A percentile compares a stretch with the other conserved stretches of the same genome.
These are phyloP conservation scores for Nymphalis io DNA, from an alignment of 1,140 invertebrate genomes.

Conservation along the genomic window DNA sequence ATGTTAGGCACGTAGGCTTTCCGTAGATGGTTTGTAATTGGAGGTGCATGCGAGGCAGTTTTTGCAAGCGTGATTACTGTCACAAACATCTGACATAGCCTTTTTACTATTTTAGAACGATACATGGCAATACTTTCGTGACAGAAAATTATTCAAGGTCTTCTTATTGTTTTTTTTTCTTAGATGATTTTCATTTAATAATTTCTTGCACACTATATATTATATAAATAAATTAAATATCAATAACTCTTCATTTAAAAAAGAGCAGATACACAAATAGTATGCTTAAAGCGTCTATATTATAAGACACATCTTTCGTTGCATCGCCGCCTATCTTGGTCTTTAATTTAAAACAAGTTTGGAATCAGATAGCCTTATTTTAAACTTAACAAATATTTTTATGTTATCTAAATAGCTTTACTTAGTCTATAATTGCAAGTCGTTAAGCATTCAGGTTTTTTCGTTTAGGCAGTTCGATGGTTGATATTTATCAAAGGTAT, in stretches of 20 bases:
- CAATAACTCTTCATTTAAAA: slow-evolving; percentile 1
- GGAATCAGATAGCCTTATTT: slow-evolving; percentile 28
- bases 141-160: slow-evolving; percentile 14
- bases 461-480: slow-evolving; percentile 7
- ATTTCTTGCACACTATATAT: not conserved
- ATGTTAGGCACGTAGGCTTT: slow-evolving; percentile 61
- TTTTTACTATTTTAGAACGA: slow-evolving; percentile 69
- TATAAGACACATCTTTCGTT: slow-evolving; percentile 14
- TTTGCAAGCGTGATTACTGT: slow-evolving; percentile 71
- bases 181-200: not conserved
- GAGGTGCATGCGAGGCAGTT: slow-evolving; percentile 62
- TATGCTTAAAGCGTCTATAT: not conserved
- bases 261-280: not conserved
- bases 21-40: slow-evolving; percentile 77
- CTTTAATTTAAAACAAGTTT: slow-evolving; percentile 36
- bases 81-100: slow-evolving; percentile 63
- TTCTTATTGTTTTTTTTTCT: not conserved
- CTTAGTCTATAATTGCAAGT: slow-evolving; percentile 22
- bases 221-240: not conserved
- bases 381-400: slow-evolving; percentile 28
- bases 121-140: slow-evolving; percentile 53
- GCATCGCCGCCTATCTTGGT: slow-evolving; percentile 6
- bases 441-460: slow-evolving; percentile 22
- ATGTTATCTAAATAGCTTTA: slow-evolving; percentile 28
- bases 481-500: slow-evolving; percentile 14